Evolutionary conservation across 1,140 invertebrate genomes (phyloP), one percentile per base, ranked within the genome.

Genomic region (Caenorhabditis remanei): DNA sequence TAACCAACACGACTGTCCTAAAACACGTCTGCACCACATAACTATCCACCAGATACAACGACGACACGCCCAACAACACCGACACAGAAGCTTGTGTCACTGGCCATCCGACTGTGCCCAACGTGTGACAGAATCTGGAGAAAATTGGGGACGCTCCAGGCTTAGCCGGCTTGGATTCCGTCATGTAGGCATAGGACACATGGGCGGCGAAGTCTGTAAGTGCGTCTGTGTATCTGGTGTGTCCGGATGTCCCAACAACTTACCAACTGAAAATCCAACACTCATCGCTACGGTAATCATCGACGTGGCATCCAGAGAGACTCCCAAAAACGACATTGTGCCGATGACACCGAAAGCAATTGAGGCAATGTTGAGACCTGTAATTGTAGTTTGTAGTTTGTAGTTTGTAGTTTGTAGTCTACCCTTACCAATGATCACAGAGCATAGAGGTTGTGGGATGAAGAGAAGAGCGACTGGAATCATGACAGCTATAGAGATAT

Each of bases 221-320:
- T 93, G 98, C 4, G 58, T 0, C 4, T 41, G 14, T 14, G 19
- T 16, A 0, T 19, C 13, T 19, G 19, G 19, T 7, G 8, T 63
- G 16, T 13, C 11, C 4, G 8, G 8, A 3, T 6, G 19, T 11
- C 21, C 21, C n/a, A n/a, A n/a, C n/a, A n/a, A n/a, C 85, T 86
- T 41, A 85, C 82, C 87, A 55, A 84, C 87, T 41, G 87, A 87
- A 67, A 87, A 87, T 61, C 97, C 97, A 43, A 98, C 98, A 92
- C 97, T 97, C 97, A 99, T 98, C 58, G 99, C 98, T 1, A 99
- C 94, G 91, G 98, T 98, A 58, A 99, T 98, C 97, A 98, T 99
- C 0, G 97, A 98, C 90, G 98, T 98, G 7, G 97, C 97, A 93
- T 98, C 97, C 40, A 99, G 93, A 91, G 96, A 97, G 2, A 99